Evolutionary conservation across 2,113 vertebrate species (phyloP).

Genomic region (Brachypteracias leptosomus): DNA sequence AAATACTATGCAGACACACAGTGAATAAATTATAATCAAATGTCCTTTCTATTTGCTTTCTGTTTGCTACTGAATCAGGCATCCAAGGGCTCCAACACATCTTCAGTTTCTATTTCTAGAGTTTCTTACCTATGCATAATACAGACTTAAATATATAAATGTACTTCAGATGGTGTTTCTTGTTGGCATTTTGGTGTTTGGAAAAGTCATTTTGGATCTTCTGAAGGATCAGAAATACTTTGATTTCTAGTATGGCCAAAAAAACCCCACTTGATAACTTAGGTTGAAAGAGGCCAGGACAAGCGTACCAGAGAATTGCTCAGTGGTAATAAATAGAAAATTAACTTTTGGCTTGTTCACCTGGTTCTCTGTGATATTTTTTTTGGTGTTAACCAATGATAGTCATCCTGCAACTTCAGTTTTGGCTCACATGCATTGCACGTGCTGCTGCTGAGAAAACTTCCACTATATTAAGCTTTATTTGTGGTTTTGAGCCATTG

Average conservation of each 20-base stretch:
- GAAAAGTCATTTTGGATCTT: background rate
- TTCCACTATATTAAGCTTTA: background rate
- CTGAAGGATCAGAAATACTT: background rate
- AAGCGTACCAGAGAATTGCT: slow-evolving; percentile 6
- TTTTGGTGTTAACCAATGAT: background rate
- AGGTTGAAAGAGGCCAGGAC: background rate
- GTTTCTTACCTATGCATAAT: background rate
- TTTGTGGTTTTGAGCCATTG: background rate
- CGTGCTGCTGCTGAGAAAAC: background rate
- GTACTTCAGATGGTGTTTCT: background rate
- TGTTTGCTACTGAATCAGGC: background rate
- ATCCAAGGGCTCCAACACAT: background rate
- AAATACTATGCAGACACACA: background rate
- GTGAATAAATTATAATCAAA: background rate
- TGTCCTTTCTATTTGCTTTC: background rate
- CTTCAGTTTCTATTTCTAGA: background rate
- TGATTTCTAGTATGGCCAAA: background rate
- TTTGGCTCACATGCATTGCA: background rate
- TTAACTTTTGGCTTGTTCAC: slow-evolving; percentile 30
- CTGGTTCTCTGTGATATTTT: background rate
- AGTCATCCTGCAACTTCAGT: background rate
- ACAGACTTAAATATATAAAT: background rate
- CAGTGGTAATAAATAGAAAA: background rate
- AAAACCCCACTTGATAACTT: background rate
- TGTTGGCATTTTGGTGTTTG: background rate